A percentile compares a stretch with the other conserved stretches of the same genome.
Conservation (phyloP, 2,113 vertebrate genomes). For the Philantomba maxwellii region DNA sequence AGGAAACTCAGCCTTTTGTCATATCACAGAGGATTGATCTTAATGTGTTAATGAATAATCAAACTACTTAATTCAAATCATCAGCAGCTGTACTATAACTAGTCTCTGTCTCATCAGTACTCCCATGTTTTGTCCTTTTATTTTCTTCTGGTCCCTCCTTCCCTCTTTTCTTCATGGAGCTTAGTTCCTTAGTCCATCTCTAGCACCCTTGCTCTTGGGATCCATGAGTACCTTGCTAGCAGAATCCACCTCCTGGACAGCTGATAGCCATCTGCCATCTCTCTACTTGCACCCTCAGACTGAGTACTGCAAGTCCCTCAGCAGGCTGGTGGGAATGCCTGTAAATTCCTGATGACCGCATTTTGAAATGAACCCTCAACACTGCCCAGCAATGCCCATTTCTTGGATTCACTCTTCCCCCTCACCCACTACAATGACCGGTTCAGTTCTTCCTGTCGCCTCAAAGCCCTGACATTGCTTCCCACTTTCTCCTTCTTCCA, state of each 20-base stretch:
- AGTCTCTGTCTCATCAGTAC: background rate
- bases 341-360: rapidly evolving
- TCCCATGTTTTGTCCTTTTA: background rate
- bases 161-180: background rate
- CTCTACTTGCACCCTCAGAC: background rate
- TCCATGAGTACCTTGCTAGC: background rate
- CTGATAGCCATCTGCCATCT: background rate
- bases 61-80: background rate
- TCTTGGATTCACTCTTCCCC: background rate
- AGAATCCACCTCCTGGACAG: background rate
- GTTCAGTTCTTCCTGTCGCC: background rate
- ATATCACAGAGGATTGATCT: background rate
- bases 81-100: background rate
- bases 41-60: background rate
- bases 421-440: background rate
- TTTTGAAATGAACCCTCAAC: background rate
- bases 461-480: background rate
- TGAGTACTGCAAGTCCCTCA: background rate
- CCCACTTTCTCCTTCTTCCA: too few species aligned
- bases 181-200: background rate
- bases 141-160: background rate
- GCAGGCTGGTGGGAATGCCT: too few species aligned
- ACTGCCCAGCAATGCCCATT: too few species aligned
- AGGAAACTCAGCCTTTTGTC: background rate
- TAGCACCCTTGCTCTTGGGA: background rate